Base-by-base conservation (phyloP, 1,140 invertebrate genomes). In the Sinella curviseta region DNA sequence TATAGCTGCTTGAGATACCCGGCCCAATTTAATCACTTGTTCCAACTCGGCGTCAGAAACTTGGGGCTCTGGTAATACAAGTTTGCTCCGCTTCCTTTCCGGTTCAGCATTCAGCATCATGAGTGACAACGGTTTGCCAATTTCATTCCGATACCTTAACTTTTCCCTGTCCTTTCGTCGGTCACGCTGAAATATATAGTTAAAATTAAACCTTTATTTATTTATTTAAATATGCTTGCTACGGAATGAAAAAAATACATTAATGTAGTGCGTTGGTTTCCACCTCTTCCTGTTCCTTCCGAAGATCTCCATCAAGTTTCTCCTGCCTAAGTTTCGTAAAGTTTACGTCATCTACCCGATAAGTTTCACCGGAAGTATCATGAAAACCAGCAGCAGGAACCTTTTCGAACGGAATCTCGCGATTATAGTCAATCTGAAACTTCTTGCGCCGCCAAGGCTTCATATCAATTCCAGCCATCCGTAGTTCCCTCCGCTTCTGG, bases 391-490 rank as follows among this genome's bases (percentile, higher is more conserved):
- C 80, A 0, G 95, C 93, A 12, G 97, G 96, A 76, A 91, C 90
- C 87, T 99, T 99, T 85, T 99, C 96, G 89, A 99, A 99, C 0
- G 97, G 97, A 84, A 99, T 95, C 88, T 99, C 98, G 0, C 93
- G 91, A 88, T 99, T 99, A 87, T 99, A 99, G 87, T 99, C 96
- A 14, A 99, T 94, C 4, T 96, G 94, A 17, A 93, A 91, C 85
- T 95, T 95, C 16, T 89, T 87, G 82, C 91, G 92, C 83, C 93
- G 93, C 83, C 93, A 92, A 17, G 90, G 88, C 20, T 90, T 90
- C 0, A 95, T 90, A 74, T 92, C 92, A 84, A 99, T 99, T 24
- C 98, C 98, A 57, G 98, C 98, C 84, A 98, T 98, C 85, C 97
- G 91, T 3, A 99, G 88, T 88, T 99, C 98, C 76, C 98, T 89